phyloP scores from a whole-genome alignment of 2,113 vertebrate genomes.

The Macrotis lagotis region DNA sequence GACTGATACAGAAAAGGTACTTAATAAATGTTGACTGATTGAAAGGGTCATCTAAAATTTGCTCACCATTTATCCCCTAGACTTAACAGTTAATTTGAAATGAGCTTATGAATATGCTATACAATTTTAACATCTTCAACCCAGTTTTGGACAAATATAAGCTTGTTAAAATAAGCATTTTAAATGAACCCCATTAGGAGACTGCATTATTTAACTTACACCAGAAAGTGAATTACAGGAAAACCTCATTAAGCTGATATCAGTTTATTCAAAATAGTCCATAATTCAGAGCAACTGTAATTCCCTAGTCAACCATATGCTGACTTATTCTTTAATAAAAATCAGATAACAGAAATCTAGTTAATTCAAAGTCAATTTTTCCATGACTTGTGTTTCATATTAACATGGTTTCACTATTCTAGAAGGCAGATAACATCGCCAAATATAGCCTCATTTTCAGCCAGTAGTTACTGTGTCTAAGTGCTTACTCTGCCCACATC shows the following conservation, averaged over 20 bases:
- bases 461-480: conserved; percentile 9
- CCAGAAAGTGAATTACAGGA: conserved; percentile 42
- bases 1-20: background rate
- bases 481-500: background rate
- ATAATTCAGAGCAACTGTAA: conserved; percentile 64
- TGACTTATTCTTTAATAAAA: conserved; percentile 65
- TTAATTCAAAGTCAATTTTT: conserved; percentile 56
- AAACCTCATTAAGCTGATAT: conserved; percentile 63
- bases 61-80: background rate
- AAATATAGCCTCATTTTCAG: conserved; percentile 50
- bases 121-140: background rate
- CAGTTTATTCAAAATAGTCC: conserved; percentile 63
- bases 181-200: conserved; percentile 28
- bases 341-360: conserved; percentile 68
- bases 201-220: conserved; percentile 35
- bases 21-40: background rate
- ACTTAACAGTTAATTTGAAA: background rate
- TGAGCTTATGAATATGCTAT: conserved; percentile 4
- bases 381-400: conserved; percentile 52
- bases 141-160: conserved; percentile 9
- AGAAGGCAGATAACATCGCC: conserved; percentile 56
- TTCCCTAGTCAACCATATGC: conserved; percentile 47
- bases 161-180: conserved; percentile 37
- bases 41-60: background rate
- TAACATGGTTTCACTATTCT: conserved; percentile 45